Conservation (phyloP, 2,113 vertebrate species). For the Dipodomys spectabilis region DNA sequence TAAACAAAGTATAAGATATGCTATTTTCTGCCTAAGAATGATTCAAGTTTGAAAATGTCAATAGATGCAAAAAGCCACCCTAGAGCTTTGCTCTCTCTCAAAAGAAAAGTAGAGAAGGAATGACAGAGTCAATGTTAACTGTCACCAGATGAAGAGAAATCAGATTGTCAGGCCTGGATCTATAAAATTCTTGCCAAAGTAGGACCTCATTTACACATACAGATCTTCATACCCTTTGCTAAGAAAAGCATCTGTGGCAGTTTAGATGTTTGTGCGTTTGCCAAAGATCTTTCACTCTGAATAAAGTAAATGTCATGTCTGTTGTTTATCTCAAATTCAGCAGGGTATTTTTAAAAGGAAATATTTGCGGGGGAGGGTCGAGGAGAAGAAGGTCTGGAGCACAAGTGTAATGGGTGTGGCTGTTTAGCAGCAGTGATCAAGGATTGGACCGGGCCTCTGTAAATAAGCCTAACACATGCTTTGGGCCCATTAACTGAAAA, state of each 20-base stretch:
- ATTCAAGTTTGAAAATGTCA: slow-evolving; percentile 85
- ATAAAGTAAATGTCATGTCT: slow-evolving; percentile 90
- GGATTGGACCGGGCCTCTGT: neutral
- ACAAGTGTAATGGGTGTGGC: slow-evolving; percentile 32
- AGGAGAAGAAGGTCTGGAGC: neutral
- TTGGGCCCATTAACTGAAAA: neutral
- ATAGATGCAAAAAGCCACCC: slow-evolving; percentile 83
- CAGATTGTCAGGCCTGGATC: slow-evolving; percentile 86
- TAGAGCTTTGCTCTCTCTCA: slow-evolving; percentile 80
- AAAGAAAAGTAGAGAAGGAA: slow-evolving; percentile 82
- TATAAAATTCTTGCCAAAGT: slow-evolving; percentile 88
- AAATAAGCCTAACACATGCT: neutral
- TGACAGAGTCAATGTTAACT: slow-evolving; percentile 87
- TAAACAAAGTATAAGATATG: slow-evolving; percentile 77
- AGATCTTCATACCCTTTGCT: slow-evolving; percentile 88
- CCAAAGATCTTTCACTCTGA: slow-evolving; percentile 91
- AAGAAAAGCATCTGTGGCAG: slow-evolving; percentile 89
- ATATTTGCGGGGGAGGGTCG: slow-evolving; percentile 77
- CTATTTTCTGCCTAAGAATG: slow-evolving; percentile 77
- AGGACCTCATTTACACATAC: slow-evolving; percentile 89
- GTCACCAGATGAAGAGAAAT: slow-evolving; percentile 86
- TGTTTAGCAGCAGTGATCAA: neutral
- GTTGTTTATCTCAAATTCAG: slow-evolving; percentile 90
- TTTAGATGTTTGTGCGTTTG: slow-evolving; percentile 89
- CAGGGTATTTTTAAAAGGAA: slow-evolving; percentile 87